Base-by-base conservation (phyloP, 2,797 vertebrate species). In the Mus caroli region DNA sequence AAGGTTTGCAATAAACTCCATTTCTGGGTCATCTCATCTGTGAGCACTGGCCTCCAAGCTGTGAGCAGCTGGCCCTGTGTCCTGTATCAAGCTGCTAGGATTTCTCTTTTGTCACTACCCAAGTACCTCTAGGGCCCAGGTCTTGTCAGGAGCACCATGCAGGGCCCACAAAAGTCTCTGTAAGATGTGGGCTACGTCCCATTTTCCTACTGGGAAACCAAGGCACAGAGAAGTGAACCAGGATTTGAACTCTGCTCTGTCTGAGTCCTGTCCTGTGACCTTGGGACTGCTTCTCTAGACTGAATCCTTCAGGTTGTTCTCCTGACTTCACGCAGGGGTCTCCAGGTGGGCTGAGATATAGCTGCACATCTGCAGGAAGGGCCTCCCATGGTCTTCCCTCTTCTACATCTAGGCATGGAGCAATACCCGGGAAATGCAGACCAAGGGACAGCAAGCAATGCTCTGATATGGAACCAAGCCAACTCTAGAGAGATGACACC, bases 301-400 rank as follows among this genome's bases (percentile, higher is more conserved):
- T 5, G 46, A 20, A 22, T 2, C 10, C 13, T 0, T 0, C 19
- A 14, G 13, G 26, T 3, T 4, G 0, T 3, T n/a, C 77, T 13
- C 78, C 79, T 17, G 58, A 75, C 64, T 71, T 26, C 3, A 3
- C 50, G 10, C 58, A 19, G 67, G 62, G 14, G 58, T 28, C 50
- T 76, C 17, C 2, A 1, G 37, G 40, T 22, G 20, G 56, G 58
- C 19, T 24, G 8, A 43, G 50, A 67, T 1, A 24, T 12, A 56
- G 15, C 22, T 43, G 3, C 12, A 0, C 7, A 0, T 19, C 34
- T 15, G 13, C 85, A 78, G 58, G 10, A 40, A 19, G n/a, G 77
- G 40, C 8, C 17, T 56, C 2, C 34, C 43, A 3, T 0, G 0
- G 46, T 0, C 0, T 1, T 43, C 40, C 82, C 14, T 1, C 2